These are phyloP conservation scores for Hirtodrosophila alboralis DNA, from an alignment of 2,888 invertebrate genomes.

Conservation along the genomic window DNA sequence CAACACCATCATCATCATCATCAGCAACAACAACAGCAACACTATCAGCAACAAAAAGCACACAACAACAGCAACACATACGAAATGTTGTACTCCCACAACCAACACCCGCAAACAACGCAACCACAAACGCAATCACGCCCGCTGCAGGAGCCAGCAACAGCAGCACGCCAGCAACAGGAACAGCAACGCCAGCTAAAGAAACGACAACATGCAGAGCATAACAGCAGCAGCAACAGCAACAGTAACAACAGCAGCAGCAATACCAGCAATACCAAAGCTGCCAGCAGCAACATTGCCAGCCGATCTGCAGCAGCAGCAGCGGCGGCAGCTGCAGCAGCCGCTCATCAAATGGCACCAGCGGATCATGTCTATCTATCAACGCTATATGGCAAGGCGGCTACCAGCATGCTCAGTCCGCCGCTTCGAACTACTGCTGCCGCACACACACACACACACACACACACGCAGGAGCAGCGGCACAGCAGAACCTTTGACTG, in stretches of 20 bases:
- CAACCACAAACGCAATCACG: no score
- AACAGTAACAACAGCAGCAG: slow-evolving; percentile 7
- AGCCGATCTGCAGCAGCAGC: no score
- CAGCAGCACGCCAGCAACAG: slow-evolving; percentile 43
- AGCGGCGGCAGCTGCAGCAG: slow-evolving; percentile 1
- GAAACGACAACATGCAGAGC: slow-evolving; percentile 58
- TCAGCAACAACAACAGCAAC: slow-evolving; percentile 35
- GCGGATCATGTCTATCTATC: slow-evolving; percentile 82
- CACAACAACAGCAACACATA: slow-evolving; percentile 68
- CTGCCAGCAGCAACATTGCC: no score
- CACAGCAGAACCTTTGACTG: no score
- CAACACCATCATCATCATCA: slow-evolving; percentile 18
- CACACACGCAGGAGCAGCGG: slow-evolving; percentile 1
- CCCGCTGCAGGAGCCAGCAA: slow-evolving; percentile 23
- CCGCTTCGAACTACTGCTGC: slow-evolving; percentile 52
- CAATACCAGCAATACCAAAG: no score
- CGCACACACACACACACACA: not conserved
- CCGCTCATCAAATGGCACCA: slow-evolving; percentile 79
- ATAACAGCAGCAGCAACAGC: slow-evolving; percentile 16
- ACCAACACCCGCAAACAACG: slow-evolving; percentile 52
- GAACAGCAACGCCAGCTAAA: slow-evolving; percentile 45
- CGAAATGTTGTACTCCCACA: slow-evolving; percentile 84
- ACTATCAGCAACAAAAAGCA: slow-evolving; percentile 45
- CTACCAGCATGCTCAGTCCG: slow-evolving; percentile 83
- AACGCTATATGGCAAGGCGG: slow-evolving; percentile 77